These are phyloP conservation scores for Leucozona laternaria DNA, from an alignment of 2,888 invertebrate genomes.

Conservation along the genomic window DNA sequence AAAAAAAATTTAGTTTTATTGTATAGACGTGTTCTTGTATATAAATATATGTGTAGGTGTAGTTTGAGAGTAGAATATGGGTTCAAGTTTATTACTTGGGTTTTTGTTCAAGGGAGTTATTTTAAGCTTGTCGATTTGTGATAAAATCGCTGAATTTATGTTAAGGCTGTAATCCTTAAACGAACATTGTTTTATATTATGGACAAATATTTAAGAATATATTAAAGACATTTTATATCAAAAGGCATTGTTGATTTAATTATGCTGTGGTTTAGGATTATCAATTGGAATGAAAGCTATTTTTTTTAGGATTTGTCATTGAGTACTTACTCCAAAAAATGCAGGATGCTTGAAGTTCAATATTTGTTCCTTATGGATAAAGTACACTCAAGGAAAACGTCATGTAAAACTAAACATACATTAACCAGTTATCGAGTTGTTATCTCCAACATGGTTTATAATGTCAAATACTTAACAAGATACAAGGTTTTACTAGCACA, in stretches of 20 bases:
- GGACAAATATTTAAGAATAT: constrained; percentile 4
- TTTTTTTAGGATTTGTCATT: no score
- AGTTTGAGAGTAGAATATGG: constrained; percentile 76
- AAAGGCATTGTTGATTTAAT: not conserved
- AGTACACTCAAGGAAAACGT: no score
- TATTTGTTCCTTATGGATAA: no score
- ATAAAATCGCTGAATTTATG: constrained; percentile 38
- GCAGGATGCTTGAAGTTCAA: no score
- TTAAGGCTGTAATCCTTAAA: constrained; percentile 18
- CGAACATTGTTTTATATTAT: constrained; percentile 2
- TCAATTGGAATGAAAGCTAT: no score
- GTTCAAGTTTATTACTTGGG: constrained; percentile 77
- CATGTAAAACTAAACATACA: no score
- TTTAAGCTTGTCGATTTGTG: constrained; percentile 47
- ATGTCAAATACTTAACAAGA: no score
- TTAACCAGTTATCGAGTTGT: no score
- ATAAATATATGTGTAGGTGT: constrained; percentile 77
- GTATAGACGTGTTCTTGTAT: constrained; percentile 21
- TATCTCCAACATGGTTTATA: no score
- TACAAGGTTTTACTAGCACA: no score
- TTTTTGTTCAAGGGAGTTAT: constrained; percentile 9
- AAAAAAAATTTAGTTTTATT: constrained; percentile 6
- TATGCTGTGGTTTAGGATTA: not conserved
- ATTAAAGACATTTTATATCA: constrained; percentile 15
- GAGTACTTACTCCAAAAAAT: no score